phyloP scores from a whole-genome alignment of 1,140 invertebrate species.

The Ostrea edulis region DNA sequence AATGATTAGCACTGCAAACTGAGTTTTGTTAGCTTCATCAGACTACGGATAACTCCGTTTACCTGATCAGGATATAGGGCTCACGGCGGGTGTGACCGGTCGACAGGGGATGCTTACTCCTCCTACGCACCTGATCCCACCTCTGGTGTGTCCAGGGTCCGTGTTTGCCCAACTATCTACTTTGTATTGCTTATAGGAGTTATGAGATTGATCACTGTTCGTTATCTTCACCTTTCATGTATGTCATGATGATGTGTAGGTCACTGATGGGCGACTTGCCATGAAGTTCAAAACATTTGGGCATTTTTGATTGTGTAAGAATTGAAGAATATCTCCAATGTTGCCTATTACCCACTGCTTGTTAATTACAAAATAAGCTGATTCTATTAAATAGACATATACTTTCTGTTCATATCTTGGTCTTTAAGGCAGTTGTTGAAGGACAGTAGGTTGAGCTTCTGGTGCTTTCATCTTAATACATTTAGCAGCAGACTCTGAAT shows the following conservation, averaged over 20 bases:
- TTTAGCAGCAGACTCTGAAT: neutral
- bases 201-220: neutral
- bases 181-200: too few species aligned
- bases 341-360: neutral
- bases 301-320: neutral
- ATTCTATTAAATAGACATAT: neutral
- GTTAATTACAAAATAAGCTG: neutral
- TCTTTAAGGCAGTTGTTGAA: neutral
- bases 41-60: too few species aligned
- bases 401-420: neutral
- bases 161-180: too few species aligned
- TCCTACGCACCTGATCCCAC: too few species aligned
- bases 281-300: neutral
- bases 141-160: too few species aligned
- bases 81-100: too few species aligned
- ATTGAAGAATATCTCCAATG: neutral
- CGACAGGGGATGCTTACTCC: too few species aligned
- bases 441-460: neutral
- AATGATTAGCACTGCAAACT: slow-evolving; percentile 44
- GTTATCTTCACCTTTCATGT: neutral
- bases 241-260: slow-evolving; percentile 3
- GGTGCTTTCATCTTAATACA: neutral
- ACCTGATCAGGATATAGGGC: too few species aligned
- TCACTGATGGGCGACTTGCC: neutral
- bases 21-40: slow-evolving; percentile 36